Percentiles rank a stretch among this genome's conserved stretches.
phyloP scores from a whole-genome alignment of 2,113 vertebrate species.

The Emberiza fucata region DNA sequence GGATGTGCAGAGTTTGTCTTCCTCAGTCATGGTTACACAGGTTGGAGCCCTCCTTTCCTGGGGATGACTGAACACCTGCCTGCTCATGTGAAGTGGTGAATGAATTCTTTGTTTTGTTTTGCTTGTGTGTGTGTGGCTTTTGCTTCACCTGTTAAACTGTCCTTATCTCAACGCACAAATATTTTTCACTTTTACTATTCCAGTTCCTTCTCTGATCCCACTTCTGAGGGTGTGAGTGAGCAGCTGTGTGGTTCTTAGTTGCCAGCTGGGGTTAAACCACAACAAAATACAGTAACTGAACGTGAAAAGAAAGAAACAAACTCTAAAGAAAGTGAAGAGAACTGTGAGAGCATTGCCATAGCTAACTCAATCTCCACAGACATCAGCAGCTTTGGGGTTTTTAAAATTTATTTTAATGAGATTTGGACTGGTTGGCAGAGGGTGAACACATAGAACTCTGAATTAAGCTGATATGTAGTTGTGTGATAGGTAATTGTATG shows the following conservation, averaged over 20 bases:
- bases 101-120: not conserved
- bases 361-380: not conserved
- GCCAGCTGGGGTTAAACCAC: not conserved
- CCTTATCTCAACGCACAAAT: not conserved
- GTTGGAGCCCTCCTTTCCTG: not conserved
- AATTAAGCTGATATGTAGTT: not conserved
- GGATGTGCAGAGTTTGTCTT: not conserved
- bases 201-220: not conserved
- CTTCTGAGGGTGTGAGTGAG: not conserved
- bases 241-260: not conserved
- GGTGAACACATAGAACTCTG: not conserved
- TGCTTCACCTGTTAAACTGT: not conserved
- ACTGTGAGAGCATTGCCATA: not conserved
- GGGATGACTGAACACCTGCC: not conserved
- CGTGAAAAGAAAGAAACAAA: not conserved
- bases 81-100: not conserved
- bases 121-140: not conserved
- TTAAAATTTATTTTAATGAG: not conserved
- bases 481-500: not conserved
- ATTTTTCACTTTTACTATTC: not conserved
- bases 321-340: not conserved
- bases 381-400: not conserved
- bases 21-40: fast-evolving
- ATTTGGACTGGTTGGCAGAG: not conserved
- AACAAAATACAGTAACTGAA: not conserved